Base-by-base conservation (phyloP, 2,888 invertebrate species). In the Criorhina ranunculi region DNA sequence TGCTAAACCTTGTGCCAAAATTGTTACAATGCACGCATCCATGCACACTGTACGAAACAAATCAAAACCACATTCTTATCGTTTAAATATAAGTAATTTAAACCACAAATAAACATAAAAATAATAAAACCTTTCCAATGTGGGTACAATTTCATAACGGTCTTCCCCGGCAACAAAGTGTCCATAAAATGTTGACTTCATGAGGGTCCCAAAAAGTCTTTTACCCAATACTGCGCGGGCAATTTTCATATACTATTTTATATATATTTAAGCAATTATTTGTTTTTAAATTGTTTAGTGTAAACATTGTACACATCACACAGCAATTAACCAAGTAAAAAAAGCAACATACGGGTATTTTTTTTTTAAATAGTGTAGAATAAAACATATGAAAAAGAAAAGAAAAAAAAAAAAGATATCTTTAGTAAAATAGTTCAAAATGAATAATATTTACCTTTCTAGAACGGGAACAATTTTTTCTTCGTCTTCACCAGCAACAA, bases 111-210 rank as follows among this genome's bases (percentile, higher is more conserved):
- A 44, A 59, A 69, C 66, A 70, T n/a, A 69, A 51, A 62, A 29
- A 72, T 17, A 64, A 76, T 57, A 72, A 87, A 90, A 94, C 94
- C 95, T 94, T 90, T 96, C 95, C 87, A 98, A 94, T 66, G 95
- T 95, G 24, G 98, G 98, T 88, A 95, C 94, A 90, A 98, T 97
- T 89, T 95, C 95, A 89, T 95, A 93, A 90, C 96, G 96, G 91
- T 98, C 96, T 90, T 98, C 97, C 79, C 99, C 99, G 62, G 99
- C 99, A 57, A 99, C 99, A 93, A 99, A 99, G 92, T 99, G 99
- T 11, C 99, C 99, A 92, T 99, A 99, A 93, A 99, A 98, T 40
- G 99, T 97, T 53, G 95, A 94, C 92, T 97, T 98, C 98, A 99
- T 98, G 85, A 98, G 88, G 86, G 93, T 88, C 76, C 95, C 94